These are phyloP conservation scores for Mantis religiosa DNA, from an alignment of 2,888 invertebrate species.

Conservation along the genomic window DNA sequence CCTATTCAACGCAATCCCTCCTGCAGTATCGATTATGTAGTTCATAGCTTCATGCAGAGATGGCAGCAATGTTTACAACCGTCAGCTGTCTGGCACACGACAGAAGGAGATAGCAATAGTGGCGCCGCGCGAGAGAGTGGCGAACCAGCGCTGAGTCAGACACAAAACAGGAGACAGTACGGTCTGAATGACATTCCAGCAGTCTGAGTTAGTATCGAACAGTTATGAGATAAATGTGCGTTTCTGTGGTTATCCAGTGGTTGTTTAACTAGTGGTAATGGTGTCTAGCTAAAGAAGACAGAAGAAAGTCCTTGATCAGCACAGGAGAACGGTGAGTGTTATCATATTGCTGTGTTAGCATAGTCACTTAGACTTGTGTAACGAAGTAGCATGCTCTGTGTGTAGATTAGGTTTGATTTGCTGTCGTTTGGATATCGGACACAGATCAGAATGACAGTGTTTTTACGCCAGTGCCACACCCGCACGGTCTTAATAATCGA, in stretches of 20 bases:
- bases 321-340: background rate
- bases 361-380: background rate
- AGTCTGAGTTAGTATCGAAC: background rate
- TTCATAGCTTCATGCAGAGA: background rate
- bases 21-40: background rate
- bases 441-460: background rate
- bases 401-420: background rate
- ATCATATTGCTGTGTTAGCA: background rate
- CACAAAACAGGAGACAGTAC: background rate
- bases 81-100: background rate
- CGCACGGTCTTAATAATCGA: background rate
- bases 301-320: background rate
- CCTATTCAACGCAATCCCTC: too few relatives aligned
- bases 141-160: constrained; percentile 1
- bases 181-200: background rate
- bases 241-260: background rate
- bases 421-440: background rate
- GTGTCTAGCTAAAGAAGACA: background rate
- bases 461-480: background rate
- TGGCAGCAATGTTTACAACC: background rate
- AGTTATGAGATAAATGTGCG: background rate
- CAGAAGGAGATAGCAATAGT: background rate
- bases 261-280: background rate
- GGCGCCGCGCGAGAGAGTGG: background rate
- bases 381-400: background rate